Percentiles rank a stretch among this genome's conserved stretches.
These are phyloP conservation scores for Pteria penguin DNA, from an alignment of 2,888 invertebrate species.

Conservation along the genomic window DNA sequence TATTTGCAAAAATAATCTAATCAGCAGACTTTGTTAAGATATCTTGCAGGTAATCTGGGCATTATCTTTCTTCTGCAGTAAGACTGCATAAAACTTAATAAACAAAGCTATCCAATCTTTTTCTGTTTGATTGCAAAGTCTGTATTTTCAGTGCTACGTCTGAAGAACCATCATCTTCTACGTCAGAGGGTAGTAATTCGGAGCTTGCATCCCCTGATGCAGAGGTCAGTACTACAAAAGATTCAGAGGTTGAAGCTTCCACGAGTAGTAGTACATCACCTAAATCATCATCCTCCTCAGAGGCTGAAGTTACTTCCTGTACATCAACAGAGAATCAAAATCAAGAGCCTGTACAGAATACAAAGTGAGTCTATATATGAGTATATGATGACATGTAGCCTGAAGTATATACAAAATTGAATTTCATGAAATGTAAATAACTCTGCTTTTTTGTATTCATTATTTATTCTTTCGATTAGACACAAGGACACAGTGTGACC, in stretches of 20 bases:
- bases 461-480: too few relatives aligned
- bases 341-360: neutral
- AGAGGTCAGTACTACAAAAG: conserved; percentile 4
- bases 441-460: too few relatives aligned
- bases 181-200: neutral
- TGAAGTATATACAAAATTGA: neutral
- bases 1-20: too few relatives aligned
- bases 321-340: conserved; percentile 8
- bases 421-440: too few relatives aligned
- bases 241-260: conserved; percentile 28
- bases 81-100: too few relatives aligned
- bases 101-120: too few relatives aligned
- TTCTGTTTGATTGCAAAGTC: neutral
- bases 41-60: too few relatives aligned
- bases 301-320: neutral
- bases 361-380: conserved; percentile 1
- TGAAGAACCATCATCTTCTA: conserved; percentile 10
- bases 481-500: too few relatives aligned
- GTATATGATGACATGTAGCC: neutral
- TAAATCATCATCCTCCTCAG: neutral
- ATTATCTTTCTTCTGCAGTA: too few relatives aligned
- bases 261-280: conserved; percentile 12
- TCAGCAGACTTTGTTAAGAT: too few relatives aligned
- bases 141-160: conserved; percentile 7
- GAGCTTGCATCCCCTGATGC: neutral